These are phyloP conservation scores for Grammomys surdaster DNA, from an alignment of 2,113 vertebrate species.

Conservation along the genomic window DNA sequence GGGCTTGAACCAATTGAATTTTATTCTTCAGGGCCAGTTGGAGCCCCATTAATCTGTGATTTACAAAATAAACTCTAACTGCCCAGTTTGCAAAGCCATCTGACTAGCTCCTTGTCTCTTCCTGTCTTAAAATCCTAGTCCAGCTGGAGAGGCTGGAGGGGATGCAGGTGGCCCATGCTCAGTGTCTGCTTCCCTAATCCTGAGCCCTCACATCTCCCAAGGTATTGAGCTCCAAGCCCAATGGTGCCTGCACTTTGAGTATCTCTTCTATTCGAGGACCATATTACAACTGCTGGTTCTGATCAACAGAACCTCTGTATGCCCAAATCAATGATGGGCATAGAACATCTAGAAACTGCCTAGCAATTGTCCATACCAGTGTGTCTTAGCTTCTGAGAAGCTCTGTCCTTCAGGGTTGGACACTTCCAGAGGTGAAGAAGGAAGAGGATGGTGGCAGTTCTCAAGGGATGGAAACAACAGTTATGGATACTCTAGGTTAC, in stretches of 20 bases:
- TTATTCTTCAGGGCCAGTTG: background rate
- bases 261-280: background rate
- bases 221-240: background rate
- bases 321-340: background rate
- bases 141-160: background rate
- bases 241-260: fast-evolving
- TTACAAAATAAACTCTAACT: background rate
- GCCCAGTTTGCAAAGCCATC: background rate
- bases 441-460: fast-evolving
- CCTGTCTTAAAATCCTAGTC: background rate
- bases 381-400: too few relatives aligned
- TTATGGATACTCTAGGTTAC: background rate
- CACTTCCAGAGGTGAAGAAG: too few relatives aligned
- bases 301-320: background rate
- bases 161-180: background rate
- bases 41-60: background rate
- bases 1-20: background rate
- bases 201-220: background rate
- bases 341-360: background rate
- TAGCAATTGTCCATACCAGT: fast-evolving
- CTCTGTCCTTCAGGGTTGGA: too few relatives aligned
- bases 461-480: background rate
- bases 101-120: too few relatives aligned
- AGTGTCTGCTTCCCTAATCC: background rate
- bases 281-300: background rate